Evolutionary conservation across 2,113 vertebrate species (phyloP).

Genomic region (Helogale parvula): DNA sequence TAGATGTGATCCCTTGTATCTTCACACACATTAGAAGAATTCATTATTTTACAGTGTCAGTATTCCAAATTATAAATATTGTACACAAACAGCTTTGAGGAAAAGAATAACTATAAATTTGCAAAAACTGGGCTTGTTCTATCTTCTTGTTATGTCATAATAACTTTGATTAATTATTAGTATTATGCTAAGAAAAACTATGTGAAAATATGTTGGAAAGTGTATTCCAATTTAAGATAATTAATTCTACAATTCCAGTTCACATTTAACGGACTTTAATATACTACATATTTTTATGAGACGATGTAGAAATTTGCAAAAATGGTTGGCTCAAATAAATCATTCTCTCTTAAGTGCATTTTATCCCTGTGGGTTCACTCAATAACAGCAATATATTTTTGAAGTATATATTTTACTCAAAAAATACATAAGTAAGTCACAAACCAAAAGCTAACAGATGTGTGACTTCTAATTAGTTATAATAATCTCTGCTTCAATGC

Average conservation of each 20-base stretch:
- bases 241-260: constrained; percentile 39
- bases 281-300: constrained; percentile 56
- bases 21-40: constrained; percentile 44
- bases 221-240: constrained; percentile 2
- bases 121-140: background rate
- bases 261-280: constrained; percentile 58
- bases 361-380: constrained; percentile 73
- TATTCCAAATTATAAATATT: constrained; percentile 36
- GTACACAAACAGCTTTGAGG: background rate
- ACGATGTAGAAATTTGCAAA: constrained; percentile 53
- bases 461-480: constrained; percentile 91
- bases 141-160: constrained; percentile 31
- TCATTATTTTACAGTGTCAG: constrained; percentile 26
- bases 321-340: constrained; percentile 70
- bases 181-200: constrained; percentile 58
- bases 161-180: constrained; percentile 30
- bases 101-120: constrained; percentile 52
- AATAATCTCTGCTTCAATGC: constrained; percentile 86
- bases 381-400: constrained; percentile 72
- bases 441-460: constrained; percentile 90
- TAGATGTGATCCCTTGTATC: constrained; percentile 10
- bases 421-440: constrained; percentile 81
- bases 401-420: constrained; percentile 69
- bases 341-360: constrained; percentile 65
- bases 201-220: constrained; percentile 36